These are phyloP conservation scores for Panulirus ornatus DNA, from an alignment of 1,140 invertebrate species.

Conservation along the genomic window DNA sequence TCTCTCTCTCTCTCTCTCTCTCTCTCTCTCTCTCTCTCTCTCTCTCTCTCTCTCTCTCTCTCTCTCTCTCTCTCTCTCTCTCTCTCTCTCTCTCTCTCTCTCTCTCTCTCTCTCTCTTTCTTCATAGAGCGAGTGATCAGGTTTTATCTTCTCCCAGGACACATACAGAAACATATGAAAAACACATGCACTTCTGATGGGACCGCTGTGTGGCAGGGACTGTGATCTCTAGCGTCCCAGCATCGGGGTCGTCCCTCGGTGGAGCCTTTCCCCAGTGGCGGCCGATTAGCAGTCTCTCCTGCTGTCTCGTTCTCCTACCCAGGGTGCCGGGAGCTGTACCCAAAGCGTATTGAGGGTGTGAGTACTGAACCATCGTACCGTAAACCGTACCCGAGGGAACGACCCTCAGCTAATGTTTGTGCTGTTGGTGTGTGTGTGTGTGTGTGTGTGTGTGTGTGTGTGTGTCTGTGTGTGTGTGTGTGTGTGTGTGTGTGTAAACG, in stretches of 20 bases:
- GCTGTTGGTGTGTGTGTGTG: neutral
- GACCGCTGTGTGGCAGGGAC: no score
- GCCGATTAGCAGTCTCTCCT: no score
- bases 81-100: neutral
- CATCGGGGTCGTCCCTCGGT: no score
- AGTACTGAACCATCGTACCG: neutral
- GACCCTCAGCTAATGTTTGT: neutral
- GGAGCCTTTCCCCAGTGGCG: no score
- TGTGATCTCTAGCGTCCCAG: no score
- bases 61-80: conserved; percentile 1
- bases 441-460: no score
- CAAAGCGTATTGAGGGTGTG: no score
- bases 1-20: conserved; percentile 18
- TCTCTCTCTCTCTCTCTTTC: neutral
- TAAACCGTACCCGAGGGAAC: neutral
- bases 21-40: neutral
- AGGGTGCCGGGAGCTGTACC: neutral
- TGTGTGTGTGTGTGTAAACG: no score
- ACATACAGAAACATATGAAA: neutral
- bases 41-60: conserved; percentile 13
- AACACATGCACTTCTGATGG: no score
- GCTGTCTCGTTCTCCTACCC: neutral
- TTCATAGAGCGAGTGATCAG: neutral
- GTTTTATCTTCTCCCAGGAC: neutral
- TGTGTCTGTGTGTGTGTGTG: no score